Evolutionary conservation across 2,113 vertebrate species (phyloP).

Genomic region (Rhizomys pruinosus): DNA sequence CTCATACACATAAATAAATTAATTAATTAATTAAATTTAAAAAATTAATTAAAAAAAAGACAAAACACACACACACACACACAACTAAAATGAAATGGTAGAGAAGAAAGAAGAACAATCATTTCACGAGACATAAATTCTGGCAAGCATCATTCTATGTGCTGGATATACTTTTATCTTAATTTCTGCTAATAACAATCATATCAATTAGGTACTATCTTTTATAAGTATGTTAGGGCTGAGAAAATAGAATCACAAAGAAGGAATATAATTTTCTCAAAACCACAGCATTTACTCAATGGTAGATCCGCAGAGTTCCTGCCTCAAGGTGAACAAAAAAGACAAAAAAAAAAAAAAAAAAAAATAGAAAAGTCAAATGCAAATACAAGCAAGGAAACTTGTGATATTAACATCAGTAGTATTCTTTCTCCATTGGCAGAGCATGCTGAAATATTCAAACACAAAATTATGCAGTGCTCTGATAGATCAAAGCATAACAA

Average conservation of each 20-base stretch:
- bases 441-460: neutral
- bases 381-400: neutral
- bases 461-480: neutral
- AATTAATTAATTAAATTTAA: no score
- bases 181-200: neutral
- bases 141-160: neutral
- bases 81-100: neutral
- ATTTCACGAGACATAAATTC: rapidly evolving
- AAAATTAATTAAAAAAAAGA: no score
- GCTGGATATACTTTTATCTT: neutral
- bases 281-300: neutral
- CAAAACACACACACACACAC: no score
- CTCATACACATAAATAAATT: no score
- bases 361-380: neutral
- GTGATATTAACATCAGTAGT: neutral
- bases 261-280: neutral
- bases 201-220: no score
- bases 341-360: rapidly evolving
- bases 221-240: neutral
- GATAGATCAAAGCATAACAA: conserved; percentile 2
- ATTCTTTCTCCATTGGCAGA: neutral
- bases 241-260: neutral
- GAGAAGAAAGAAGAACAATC: neutral
- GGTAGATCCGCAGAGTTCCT: neutral
- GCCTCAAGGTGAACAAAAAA: no score